Base-by-base conservation (phyloP, 2,797 vertebrate species). In the Furcifer pardalis region DNA sequence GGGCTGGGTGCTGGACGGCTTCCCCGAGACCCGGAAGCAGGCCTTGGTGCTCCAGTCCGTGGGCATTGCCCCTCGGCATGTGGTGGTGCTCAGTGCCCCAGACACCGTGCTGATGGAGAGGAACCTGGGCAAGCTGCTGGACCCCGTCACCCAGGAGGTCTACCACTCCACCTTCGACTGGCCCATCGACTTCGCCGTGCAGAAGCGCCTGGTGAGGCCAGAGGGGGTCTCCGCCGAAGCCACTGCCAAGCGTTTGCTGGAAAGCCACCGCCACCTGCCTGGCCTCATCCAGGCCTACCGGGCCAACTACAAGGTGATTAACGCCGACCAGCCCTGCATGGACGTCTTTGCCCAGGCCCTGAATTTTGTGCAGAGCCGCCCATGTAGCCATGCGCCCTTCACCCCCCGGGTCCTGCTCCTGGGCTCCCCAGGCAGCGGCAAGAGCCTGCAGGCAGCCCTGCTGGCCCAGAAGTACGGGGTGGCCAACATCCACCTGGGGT, bases 1-100 rank as follows among this genome's bases (percentile, higher is more conserved):
- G 97, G 97, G 97, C 83, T 98, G 98, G 98, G 90, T 98, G 62
- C 83, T 98, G 90, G 97, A 97, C 0, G 97, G 95, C 12, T 90
- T 98, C 69, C 97, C 97, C 1, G 94, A 94, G 85, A 96, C 94
- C 1, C 94, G 95, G 78, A 94, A 96, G 40, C 97, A 97, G 93
- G 97, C 94, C 5, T 88, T 96, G 79, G 83, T 84, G 90, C 93
- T 97, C 5, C 97, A 98, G 93, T 91, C 94, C 66, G 90, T 84
- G 0, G 97, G 97, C 7, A 86, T 97, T 49, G 2, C 88, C 21
- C 97, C 97, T 0, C 91, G 95, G n/a, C 97, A 98, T 1, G 96
- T 97, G 37, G 97, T 98, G 40, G 80, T 97, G 68, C 90, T 98
- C 63, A 95, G 95, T 1, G 97, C 96, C 52, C 94, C 96, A 1